Conservation (phyloP, 2,113 vertebrate genomes). For the Lichenostomus cassidix region DNA sequence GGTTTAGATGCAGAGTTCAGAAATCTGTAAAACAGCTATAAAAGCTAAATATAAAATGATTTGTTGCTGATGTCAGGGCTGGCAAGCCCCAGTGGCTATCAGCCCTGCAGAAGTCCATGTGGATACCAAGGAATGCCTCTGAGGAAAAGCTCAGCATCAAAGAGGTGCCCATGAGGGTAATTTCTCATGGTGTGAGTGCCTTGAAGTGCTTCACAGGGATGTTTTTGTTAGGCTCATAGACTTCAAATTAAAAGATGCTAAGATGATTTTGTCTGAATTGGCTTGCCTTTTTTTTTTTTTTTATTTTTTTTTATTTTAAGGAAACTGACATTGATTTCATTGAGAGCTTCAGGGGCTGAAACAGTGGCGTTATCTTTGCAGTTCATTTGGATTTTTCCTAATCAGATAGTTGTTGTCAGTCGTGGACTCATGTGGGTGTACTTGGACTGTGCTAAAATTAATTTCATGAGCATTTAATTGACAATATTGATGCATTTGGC, state of each 20-base stretch:
- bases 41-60: background rate
- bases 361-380: fast-evolving
- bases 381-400: background rate
- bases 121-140: background rate
- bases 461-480: background rate
- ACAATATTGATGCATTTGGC: background rate
- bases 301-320: background rate
- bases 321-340: background rate
- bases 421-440: background rate
- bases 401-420: background rate
- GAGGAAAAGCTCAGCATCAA: background rate
- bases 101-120: background rate
- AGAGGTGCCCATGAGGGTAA: fast-evolving
- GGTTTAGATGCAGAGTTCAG: background rate
- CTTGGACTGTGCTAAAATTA: background rate
- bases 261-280: background rate
- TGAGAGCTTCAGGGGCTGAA: background rate
- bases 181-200: background rate
- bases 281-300: background rate
- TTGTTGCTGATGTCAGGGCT: background rate
- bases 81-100: background rate
- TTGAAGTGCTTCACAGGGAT: background rate
- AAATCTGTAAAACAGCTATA: background rate
- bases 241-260: background rate
- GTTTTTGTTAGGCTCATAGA: background rate